phyloP scores from a whole-genome alignment of 2,888 invertebrate genomes.

The Callimorpha dominula region DNA sequence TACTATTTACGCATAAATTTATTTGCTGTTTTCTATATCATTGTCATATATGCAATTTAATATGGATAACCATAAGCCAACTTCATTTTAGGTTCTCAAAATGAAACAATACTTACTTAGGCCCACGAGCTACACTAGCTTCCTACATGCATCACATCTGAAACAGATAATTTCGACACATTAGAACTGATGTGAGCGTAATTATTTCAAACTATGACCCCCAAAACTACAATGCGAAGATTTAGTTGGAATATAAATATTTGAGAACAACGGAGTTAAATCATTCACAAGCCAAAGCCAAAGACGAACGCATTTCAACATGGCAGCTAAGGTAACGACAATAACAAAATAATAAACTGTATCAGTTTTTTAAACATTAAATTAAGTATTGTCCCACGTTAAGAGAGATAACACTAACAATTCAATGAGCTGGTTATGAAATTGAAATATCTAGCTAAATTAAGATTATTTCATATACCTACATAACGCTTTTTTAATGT shows the following conservation, averaged over 20 bases:
- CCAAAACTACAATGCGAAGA: conserved; percentile 64
- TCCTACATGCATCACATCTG: conserved; percentile 46
- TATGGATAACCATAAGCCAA: not conserved
- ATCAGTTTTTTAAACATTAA: not conserved
- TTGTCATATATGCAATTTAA: not conserved
- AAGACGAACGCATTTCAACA: conserved; percentile 59
- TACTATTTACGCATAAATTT: too few species aligned
- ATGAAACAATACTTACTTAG: conserved; percentile 1
- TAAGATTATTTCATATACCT: not conserved
- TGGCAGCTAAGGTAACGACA: conserved; percentile 70
- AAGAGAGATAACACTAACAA: not conserved
- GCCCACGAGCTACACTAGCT: not conserved
- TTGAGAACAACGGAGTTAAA: conserved; percentile 55
- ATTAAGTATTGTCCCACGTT: not conserved
- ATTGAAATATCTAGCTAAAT: not conserved
- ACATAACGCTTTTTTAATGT: not conserved
- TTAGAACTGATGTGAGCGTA: conserved; percentile 58
- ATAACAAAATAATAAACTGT: not conserved
- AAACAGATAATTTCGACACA: conserved; percentile 61
- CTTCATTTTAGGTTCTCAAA: not conserved
- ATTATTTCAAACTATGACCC: conserved; percentile 70
- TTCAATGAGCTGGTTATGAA: not conserved
- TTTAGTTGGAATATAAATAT: conserved; percentile 71
- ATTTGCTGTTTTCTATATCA: too few species aligned
- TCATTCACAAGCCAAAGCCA: conserved; percentile 65